phyloP scores from a whole-genome alignment of 2,113 vertebrate genomes.

The Murina feae region DNA sequence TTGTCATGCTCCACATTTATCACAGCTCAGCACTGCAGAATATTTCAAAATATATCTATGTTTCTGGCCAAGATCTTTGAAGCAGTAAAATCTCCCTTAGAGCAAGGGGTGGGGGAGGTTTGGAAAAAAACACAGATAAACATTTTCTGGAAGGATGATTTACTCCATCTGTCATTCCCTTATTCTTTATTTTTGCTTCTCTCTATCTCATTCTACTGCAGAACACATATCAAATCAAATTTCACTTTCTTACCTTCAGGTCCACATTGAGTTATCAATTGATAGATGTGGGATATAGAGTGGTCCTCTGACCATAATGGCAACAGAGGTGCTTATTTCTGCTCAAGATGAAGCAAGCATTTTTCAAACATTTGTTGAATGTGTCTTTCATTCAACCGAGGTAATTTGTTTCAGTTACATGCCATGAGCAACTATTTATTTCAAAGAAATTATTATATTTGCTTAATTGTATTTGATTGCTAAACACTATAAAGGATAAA shows the following conservation, averaged over 20 bases:
- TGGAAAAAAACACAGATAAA: not conserved
- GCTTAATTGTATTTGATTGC: slow-evolving; percentile 77
- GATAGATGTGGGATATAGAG: not conserved
- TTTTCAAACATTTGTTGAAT: slow-evolving; percentile 60
- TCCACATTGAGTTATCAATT: not conserved
- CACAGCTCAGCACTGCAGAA: not conserved
- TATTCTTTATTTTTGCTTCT: not conserved
- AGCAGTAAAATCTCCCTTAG: slow-evolving; percentile 29
- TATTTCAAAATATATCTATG: slow-evolving; percentile 28
- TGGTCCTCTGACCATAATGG: slow-evolving; percentile 26
- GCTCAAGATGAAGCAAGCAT: slow-evolving; percentile 56
- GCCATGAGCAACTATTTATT: slow-evolving; percentile 73
- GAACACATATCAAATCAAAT: not conserved
- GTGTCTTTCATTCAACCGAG: slow-evolving; percentile 69
- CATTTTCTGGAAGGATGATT: slow-evolving; percentile 4
- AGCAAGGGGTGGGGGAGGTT: not conserved
- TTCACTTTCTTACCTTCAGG: not conserved
- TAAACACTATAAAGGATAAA: slow-evolving; percentile 73
- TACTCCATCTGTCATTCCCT: not conserved
- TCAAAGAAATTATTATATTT: slow-evolving; percentile 78
- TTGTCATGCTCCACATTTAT: not conserved
- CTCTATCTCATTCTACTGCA: not conserved
- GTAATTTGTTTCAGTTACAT: slow-evolving; percentile 78
- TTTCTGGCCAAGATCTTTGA: slow-evolving; percentile 33
- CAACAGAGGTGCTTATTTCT: slow-evolving; percentile 58